Evolutionary conservation across 2,113 vertebrate genomes (phyloP), one percentile per base, ranked within the genome.

Genomic region (Chamaetylas fuelleborni): DNA sequence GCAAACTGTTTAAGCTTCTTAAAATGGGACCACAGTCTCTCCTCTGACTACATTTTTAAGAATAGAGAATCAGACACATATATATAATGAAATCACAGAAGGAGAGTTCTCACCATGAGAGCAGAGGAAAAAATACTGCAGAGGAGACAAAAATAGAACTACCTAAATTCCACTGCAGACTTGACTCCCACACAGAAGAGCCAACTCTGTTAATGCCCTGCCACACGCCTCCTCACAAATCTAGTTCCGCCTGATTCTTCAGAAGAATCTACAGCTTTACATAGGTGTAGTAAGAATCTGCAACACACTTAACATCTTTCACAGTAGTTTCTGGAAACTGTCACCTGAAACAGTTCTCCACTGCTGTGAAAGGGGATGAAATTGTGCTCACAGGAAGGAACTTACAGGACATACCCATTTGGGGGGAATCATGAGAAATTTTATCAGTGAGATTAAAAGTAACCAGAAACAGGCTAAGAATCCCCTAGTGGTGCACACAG

Each of bases 81-180:
- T 31, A 48, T 48, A 43, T 48, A 74, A 80, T 60, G 40, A 91
- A 95, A 93, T 71, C 48, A 89, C 0, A 3, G 48, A 65, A 86
- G 29, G 42, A 90, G 56, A 92, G 56, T 40, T 86, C 54, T 93
- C 43, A 60, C 22, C 57, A 71, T 1, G 2, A 73, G 2, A 87
- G 58, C 16, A 71, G 69, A 84, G 60, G 20, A 29, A 92, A 92
- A 84, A 86, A 81, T 71, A 81, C n/a, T 2, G 0, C 78, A 81
- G 47, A 73, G 38, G 11, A 58, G 77, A 73, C n/a, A 95, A 83
- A 91, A 95, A 58, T 15, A 92, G n/a, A 91, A 71, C 73, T 87
- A 87, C 78, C 70, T 71, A 89, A 31, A 92, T 84, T 83, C 60
- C 72, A 26, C 81, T 47, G 48, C 7, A 31, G 58, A 60, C 81